Conservation (phyloP, 2,797 vertebrate genomes). For the Sebastes steindachneri region DNA sequence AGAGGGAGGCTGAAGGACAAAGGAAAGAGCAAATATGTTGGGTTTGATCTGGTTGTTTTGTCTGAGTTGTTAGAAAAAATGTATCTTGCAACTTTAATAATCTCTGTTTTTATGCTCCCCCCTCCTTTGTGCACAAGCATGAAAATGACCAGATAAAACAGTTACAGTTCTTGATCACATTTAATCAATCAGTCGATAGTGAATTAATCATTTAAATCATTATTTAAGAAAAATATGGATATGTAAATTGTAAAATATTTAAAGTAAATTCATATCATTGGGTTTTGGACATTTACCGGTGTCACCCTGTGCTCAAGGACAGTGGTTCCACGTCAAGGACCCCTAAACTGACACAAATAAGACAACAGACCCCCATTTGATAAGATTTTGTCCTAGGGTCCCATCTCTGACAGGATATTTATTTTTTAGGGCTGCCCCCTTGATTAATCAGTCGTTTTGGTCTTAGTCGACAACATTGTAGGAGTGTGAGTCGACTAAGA, state of each 20-base stretch:
- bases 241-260: no score
- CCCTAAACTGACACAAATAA: no score
- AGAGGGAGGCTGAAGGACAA: conserved; percentile 22
- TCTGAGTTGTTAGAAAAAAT: neutral
- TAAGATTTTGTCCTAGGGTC: no score
- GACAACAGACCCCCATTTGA: no score
- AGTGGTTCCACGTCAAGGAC: no score
- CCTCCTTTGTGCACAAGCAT: neutral
- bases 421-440: no score
- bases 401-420: no score
- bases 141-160: neutral
- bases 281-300: neutral
- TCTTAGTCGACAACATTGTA: no score
- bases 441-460: no score
- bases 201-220: neutral
- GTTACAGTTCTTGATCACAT: no score
- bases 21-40: neutral
- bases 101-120: neutral
- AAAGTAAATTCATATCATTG: neutral
- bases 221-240: neutral
- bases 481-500: no score
- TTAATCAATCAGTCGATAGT: neutral
- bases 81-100: neutral
- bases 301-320: no score
- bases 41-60: neutral